These are phyloP conservation scores for Podiceps cristatus DNA, from an alignment of 2,113 vertebrate genomes.

Conservation along the genomic window DNA sequence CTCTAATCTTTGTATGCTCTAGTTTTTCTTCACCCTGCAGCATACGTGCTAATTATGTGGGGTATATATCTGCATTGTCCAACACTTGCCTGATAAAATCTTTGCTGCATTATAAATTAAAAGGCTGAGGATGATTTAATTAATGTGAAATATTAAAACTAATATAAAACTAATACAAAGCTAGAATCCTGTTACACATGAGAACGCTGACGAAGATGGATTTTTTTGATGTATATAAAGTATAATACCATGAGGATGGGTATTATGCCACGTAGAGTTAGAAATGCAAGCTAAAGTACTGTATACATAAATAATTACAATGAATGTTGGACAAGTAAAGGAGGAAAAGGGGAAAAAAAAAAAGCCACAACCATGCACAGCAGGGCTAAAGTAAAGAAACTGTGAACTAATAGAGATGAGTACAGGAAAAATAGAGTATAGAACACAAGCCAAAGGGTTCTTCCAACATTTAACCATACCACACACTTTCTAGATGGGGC, in stretches of 20 bases:
- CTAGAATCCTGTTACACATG: background rate
- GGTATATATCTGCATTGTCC: background rate
- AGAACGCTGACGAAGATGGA: background rate
- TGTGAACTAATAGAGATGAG: background rate
- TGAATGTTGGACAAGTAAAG: slow-evolving; percentile 19
- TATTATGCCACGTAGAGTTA: background rate
- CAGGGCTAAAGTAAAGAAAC: slow-evolving; percentile 11
- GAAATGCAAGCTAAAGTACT: slow-evolving; percentile 30
- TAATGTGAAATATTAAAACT: slow-evolving; percentile 13
- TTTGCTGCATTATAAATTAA: slow-evolving; percentile 24
- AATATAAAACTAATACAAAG: background rate
- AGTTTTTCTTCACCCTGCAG: slow-evolving; percentile 52
- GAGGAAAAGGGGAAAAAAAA: background rate
- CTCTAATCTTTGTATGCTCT: slow-evolving; percentile 31
- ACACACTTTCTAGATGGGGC: slow-evolving; percentile 33
- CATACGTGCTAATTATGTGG: slow-evolving; percentile 6
- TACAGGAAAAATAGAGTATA: background rate
- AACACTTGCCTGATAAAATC: slow-evolving; percentile 13
- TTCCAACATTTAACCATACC: background rate
- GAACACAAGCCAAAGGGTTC: slow-evolving; percentile 20
- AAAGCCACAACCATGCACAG: slow-evolving; percentile 47
- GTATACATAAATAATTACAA: slow-evolving; percentile 10
- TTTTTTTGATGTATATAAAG: background rate
- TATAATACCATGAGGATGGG: slow-evolving; percentile 9
- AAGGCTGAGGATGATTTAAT: slow-evolving; percentile 34